These are phyloP conservation scores for Cremastinae sp. DNA, from an alignment of 2,888 invertebrate species.

Conservation along the genomic window DNA sequence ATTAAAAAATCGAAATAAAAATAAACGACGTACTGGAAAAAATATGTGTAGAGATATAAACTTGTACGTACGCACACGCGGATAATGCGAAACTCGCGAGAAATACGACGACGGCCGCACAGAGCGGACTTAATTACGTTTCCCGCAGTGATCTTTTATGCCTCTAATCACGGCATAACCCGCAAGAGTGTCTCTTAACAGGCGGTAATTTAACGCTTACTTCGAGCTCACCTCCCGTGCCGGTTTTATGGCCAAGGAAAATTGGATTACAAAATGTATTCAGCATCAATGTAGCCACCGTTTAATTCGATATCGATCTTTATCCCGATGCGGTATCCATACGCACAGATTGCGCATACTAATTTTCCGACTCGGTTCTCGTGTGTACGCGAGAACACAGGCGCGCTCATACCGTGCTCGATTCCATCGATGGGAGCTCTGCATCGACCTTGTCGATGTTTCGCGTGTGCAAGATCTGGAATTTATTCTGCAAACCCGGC, in stretches of 20 bases:
- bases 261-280: constrained; percentile 57
- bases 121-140: constrained; percentile 51
- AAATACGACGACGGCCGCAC: not conserved
- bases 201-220: constrained; percentile 43
- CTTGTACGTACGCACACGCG: not conserved
- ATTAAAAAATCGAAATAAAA: not conserved
- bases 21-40: not conserved
- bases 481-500: constrained; percentile 50
- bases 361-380: constrained; percentile 54
- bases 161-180: constrained; percentile 53
- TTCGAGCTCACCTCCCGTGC: constrained; percentile 10
- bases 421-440: constrained; percentile 31
- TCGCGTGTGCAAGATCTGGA: constrained; percentile 26
- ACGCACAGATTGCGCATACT: constrained; percentile 49
- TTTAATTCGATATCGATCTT: constrained; percentile 58
- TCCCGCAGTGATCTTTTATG: constrained; percentile 54
- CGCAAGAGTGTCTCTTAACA: constrained; percentile 40
- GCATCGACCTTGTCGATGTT: constrained; percentile 32
- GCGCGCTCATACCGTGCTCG: not conserved
- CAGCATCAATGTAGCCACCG: constrained; percentile 42
- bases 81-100: not conserved
- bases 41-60: constrained; percentile 15
- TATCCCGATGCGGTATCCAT: constrained; percentile 3
- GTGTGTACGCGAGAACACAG: constrained; percentile 20
- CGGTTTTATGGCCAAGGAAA: constrained; percentile 38